phyloP scores from a whole-genome alignment of 2,113 vertebrate genomes.

The Vanacampus margaritifer region DNA sequence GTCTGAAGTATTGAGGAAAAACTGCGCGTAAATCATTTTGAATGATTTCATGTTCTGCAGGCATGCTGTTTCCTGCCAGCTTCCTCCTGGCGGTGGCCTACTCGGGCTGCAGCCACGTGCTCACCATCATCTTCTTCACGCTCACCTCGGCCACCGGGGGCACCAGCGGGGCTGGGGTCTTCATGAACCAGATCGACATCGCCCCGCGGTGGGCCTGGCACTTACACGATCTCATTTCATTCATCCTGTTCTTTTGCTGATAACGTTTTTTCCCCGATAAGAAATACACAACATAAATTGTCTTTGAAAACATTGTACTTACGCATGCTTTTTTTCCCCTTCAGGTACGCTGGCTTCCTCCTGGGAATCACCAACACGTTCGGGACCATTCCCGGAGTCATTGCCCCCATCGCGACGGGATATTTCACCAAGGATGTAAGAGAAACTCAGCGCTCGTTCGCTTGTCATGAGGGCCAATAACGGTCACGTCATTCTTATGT shows the following conservation, averaged over 20 bases:
- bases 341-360: conserved; percentile 70
- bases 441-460: neutral
- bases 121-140: conserved; percentile 68
- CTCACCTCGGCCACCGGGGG: conserved; percentile 62
- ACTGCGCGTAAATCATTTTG: too few relatives aligned
- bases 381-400: conserved; percentile 67
- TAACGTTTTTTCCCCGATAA: neutral
- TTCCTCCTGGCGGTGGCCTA: conserved; percentile 67
- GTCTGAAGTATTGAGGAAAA: too few relatives aligned
- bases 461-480: neutral
- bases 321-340: neutral
- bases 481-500: neutral
- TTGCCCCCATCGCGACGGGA: conserved; percentile 67
- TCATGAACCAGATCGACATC: conserved; percentile 80
- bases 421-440: conserved; percentile 71
- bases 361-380: conserved; percentile 78
- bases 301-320: neutral
- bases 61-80: conserved; percentile 54
- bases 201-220: conserved; percentile 66
- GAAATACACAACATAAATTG: neutral
- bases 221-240: too few relatives aligned
- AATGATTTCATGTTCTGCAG: conserved; percentile 33
- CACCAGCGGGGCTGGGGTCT: conserved; percentile 65
- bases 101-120: conserved; percentile 58
- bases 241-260: too few relatives aligned